Evolutionary conservation across 35 echinoderm and acorn worm genomes (phyloP).

Genomic region (Heliocidaris tuberculata): DNA sequence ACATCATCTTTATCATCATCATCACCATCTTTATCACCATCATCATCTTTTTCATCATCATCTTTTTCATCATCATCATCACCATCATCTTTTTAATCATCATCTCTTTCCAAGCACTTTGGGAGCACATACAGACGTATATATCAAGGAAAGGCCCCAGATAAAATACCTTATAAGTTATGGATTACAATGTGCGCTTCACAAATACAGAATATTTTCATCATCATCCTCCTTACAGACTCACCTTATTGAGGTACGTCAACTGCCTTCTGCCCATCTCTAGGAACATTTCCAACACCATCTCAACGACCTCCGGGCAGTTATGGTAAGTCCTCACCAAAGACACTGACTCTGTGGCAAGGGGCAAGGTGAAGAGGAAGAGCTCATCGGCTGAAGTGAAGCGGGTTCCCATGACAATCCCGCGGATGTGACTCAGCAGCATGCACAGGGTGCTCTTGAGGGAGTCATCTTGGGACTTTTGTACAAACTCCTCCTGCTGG

Average conservation of each 20-base stretch:
- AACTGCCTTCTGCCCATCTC: conserved; percentile 75
- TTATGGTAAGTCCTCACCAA: conserved; percentile 82
- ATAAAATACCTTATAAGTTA: too few relatives aligned
- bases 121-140: too few relatives aligned
- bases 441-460: conserved; percentile 59
- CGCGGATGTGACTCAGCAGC: conserved; percentile 68
- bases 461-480: conserved; percentile 57
- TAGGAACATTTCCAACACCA: conserved; percentile 68
- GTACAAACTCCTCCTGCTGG: conserved; percentile 81
- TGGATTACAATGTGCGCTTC: too few relatives aligned
- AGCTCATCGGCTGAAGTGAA: conserved; percentile 56
- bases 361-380: conserved; percentile 73
- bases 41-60: too few relatives aligned
- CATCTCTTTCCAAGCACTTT: too few relatives aligned
- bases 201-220: too few relatives aligned
- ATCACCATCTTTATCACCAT: not conserved
- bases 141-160: too few relatives aligned
- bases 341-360: conserved; percentile 72
- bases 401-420: conserved; percentile 78
- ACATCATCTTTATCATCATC: not conserved
- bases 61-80: too few relatives aligned
- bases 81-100: too few relatives aligned
- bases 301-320: conserved; percentile 70
- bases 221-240: not conserved
- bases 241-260: conserved; percentile 83